Percentiles rank a stretch among this genome's conserved stretches.
These are phyloP conservation scores for Leuctra nigra DNA, from an alignment of 2,888 invertebrate genomes.

Conservation along the genomic window DNA sequence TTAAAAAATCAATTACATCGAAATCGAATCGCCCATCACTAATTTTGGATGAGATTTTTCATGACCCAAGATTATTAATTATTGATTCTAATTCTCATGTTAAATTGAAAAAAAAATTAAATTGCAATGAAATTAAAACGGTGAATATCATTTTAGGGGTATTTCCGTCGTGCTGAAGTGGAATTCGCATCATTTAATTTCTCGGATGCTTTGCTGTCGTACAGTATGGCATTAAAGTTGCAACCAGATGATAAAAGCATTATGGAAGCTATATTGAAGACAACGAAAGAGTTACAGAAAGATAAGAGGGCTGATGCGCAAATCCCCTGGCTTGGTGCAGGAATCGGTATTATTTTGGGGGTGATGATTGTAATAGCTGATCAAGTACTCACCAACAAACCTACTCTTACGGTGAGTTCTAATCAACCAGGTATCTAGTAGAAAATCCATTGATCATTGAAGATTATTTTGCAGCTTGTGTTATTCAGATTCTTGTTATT, in stretches of 20 bases:
- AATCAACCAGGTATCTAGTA: neutral
- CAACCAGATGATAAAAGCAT: slow-evolving; percentile 60
- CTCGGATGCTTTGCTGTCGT: slow-evolving; percentile 60
- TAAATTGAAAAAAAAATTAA: too few species aligned
- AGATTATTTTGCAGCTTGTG: too few species aligned
- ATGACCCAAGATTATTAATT: too few species aligned
- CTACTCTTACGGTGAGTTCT: slow-evolving; percentile 58
- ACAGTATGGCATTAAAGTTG: slow-evolving; percentile 57
- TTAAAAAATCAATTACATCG: too few species aligned
- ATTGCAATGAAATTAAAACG: neutral
- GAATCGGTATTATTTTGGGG: slow-evolving; percentile 62
- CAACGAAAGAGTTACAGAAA: slow-evolving; percentile 52
- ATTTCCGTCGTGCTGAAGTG: slow-evolving; percentile 65
- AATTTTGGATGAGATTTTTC: too few species aligned
- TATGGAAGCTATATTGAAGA: slow-evolving; percentile 53
- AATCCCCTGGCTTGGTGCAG: slow-evolving; percentile 68
- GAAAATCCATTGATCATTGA: too few species aligned
- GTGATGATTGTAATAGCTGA: slow-evolving; percentile 63
- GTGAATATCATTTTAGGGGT: slow-evolving; percentile 48
- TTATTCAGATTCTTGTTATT: too few species aligned
- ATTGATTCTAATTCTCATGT: too few species aligned
- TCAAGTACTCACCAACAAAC: slow-evolving; percentile 56
- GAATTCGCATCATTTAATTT: slow-evolving; percentile 60
- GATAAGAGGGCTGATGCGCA: slow-evolving; percentile 60
- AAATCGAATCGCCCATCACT: too few species aligned